Conservation (phyloP, 2,888 invertebrate genomes). For the Micoletzkya japonica region DNA sequence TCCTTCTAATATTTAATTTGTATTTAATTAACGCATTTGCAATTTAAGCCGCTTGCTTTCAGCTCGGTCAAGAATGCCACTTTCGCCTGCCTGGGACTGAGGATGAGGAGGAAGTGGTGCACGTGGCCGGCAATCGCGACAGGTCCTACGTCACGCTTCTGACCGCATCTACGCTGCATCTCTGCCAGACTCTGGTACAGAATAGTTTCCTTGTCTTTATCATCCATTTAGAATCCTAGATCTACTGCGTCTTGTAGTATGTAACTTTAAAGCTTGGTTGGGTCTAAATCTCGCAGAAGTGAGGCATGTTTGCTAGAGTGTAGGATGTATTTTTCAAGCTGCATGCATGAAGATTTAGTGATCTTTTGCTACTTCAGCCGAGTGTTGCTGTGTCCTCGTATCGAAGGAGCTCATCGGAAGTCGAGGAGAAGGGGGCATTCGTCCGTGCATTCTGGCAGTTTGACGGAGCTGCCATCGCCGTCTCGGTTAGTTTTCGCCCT, state of each 20-base stretch:
- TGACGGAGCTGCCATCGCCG: slow-evolving; percentile 53
- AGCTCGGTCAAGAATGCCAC: slow-evolving; percentile 42
- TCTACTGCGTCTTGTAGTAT: neutral
- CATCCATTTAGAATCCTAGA: too few relatives aligned
- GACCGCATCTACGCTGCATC: slow-evolving; percentile 44
- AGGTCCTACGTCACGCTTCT: slow-evolving; percentile 50
- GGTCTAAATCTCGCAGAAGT: neutral
- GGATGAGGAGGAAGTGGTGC: slow-evolving; percentile 31
- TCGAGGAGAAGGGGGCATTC: slow-evolving; percentile 47
- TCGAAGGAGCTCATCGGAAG: slow-evolving; percentile 42
- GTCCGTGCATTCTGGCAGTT: slow-evolving; percentile 55
- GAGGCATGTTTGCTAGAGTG: neutral
- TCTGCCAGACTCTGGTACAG: slow-evolving; percentile 57
- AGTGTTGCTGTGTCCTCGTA: slow-evolving; percentile 52
- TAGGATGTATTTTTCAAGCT: neutral
- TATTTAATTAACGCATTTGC: neutral
- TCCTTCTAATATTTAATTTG: slow-evolving; percentile 1
- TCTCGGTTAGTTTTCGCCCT: slow-evolving; percentile 47
- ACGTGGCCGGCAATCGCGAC: slow-evolving; percentile 56
- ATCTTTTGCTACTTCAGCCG: slow-evolving; percentile 45
- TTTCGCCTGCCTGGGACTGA: slow-evolving; percentile 38
- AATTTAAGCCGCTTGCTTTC: slow-evolving; percentile 24
- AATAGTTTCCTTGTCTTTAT: neutral
- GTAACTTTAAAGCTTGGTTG: neutral
- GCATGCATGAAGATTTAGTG: neutral